Conservation (phyloP, 1,140 invertebrate species). For the Lepidurus packardi region DNA sequence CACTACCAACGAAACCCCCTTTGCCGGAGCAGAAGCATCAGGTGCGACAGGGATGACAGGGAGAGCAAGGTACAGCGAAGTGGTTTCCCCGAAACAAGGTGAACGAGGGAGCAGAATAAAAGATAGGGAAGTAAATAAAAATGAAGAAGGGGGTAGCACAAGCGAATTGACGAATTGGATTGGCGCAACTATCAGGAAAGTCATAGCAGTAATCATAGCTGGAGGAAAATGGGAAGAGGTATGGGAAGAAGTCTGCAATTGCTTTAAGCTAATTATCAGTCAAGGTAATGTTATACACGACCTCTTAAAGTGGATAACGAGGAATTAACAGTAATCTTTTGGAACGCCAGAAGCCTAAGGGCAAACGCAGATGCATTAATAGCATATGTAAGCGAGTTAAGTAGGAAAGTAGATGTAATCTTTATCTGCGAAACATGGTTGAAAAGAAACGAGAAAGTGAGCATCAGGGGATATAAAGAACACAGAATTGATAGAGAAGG, state of each 20-base stretch:
- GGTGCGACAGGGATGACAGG: neutral
- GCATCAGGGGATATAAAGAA: too few relatives aligned
- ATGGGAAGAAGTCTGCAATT: neutral
- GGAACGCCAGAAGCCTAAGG: neutral
- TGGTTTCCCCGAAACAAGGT: neutral
- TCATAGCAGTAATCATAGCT: neutral
- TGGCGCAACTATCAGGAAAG: neutral
- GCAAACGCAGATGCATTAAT: neutral
- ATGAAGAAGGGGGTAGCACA: neutral
- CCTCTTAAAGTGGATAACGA: neutral
- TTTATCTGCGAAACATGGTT: too few relatives aligned
- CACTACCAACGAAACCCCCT: neutral
- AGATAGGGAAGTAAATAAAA: neutral
- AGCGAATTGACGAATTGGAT: neutral
- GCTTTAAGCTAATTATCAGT: neutral
- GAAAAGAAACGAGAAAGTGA: too few relatives aligned
- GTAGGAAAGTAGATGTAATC: too few relatives aligned
- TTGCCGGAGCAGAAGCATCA: neutral
- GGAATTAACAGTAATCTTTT: neutral
- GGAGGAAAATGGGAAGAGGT: neutral
- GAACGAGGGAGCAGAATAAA: neutral
- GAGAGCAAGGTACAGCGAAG: neutral
- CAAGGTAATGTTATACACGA: conserved; percentile 1
- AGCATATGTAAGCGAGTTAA: too few relatives aligned
- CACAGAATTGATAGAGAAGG: too few relatives aligned